These are phyloP conservation scores for Carassius gibelio DNA, from an alignment of 2,113 vertebrate species.

Conservation along the genomic window DNA sequence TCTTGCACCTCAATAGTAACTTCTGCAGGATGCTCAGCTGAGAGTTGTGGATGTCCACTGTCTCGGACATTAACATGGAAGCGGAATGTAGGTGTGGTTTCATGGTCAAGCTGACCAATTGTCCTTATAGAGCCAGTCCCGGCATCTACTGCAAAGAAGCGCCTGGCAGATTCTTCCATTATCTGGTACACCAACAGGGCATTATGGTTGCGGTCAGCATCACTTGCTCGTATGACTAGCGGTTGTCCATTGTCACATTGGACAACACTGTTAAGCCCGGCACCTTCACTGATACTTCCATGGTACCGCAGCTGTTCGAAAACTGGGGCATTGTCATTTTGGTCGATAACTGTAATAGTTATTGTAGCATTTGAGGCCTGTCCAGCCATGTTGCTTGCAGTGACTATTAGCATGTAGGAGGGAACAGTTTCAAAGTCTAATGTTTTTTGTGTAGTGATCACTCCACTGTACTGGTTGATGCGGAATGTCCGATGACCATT, in stretches of 20 bases:
- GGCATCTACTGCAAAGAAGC: constrained; percentile 92
- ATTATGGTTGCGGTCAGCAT: constrained; percentile 92
- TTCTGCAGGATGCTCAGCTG: constrained; percentile 88
- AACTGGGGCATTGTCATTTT: constrained; percentile 92
- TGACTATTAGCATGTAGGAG: constrained; percentile 84
- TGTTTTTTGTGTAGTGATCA: constrained; percentile 83
- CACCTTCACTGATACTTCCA: constrained; percentile 90
- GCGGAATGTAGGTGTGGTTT: constrained; percentile 85
- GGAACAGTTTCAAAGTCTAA: constrained; percentile 85
- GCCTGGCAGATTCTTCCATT: constrained; percentile 91
- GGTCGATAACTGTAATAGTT: constrained; percentile 86
- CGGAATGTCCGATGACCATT: constrained; percentile 81
- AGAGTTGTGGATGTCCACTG: constrained; percentile 88
- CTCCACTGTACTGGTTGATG: constrained; percentile 95
- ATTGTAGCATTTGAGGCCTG: constrained; percentile 89
- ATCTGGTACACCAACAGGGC: constrained; percentile 93
- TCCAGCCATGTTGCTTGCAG: constrained; percentile 95
- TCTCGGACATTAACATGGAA: constrained; percentile 95
- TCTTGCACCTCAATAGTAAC: constrained; percentile 91
- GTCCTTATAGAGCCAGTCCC: constrained; percentile 95
- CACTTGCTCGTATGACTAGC: constrained; percentile 87
- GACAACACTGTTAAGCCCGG: constrained; percentile 88
- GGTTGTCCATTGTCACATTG: constrained; percentile 80
- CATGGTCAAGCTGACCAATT: constrained; percentile 90
- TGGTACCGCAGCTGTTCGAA: constrained; percentile 87